Percentiles rank a stretch among this genome's conserved stretches.
These are phyloP conservation scores for Propsilocerus akamusi DNA, from an alignment of 1,140 invertebrate genomes.

Conservation along the genomic window DNA sequence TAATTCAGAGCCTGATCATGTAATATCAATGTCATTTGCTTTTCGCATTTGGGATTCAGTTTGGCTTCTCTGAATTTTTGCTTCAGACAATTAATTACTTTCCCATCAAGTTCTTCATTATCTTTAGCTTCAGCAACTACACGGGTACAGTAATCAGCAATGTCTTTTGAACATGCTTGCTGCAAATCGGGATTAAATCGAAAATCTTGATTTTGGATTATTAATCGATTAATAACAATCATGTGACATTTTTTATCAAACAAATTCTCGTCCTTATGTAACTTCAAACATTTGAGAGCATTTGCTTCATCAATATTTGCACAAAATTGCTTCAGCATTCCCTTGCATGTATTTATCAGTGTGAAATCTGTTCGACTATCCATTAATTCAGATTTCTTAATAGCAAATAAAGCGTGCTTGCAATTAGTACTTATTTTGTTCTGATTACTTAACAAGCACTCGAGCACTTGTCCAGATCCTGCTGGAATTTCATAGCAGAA, in stretches of 20 bases:
- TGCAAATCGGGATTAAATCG: conserved; percentile 78
- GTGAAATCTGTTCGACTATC: conserved; percentile 76
- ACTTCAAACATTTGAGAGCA: conserved; percentile 52
- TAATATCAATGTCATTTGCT: conserved; percentile 61
- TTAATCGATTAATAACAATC: conserved; percentile 73
- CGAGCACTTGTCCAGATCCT: conserved; percentile 67
- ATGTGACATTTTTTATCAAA: conserved; percentile 77
- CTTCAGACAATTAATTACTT: conserved; percentile 52
- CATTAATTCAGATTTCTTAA: conserved; percentile 66
- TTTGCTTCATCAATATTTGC: conserved; percentile 43
- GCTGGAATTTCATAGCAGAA: conserved; percentile 50
- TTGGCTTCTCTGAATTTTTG: conserved; percentile 55
- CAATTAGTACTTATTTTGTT: conserved; percentile 47
- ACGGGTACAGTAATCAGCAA: conserved; percentile 43
- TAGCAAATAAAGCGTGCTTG: conserved; percentile 61
- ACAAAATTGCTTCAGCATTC: conserved; percentile 69
- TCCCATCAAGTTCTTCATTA: conserved; percentile 39
- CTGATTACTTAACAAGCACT: conserved; percentile 63
- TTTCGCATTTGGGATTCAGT: conserved; percentile 53
- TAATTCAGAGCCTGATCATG: conserved; percentile 77
- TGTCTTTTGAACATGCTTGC: conserved; percentile 53
- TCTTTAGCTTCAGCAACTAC: conserved; percentile 22
- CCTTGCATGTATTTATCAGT: conserved; percentile 60
- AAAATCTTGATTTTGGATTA: conserved; percentile 83
- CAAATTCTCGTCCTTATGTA: conserved; percentile 53